Base-by-base conservation (phyloP, 2,797 vertebrate genomes). In the Hylomyscus alleni region DNA sequence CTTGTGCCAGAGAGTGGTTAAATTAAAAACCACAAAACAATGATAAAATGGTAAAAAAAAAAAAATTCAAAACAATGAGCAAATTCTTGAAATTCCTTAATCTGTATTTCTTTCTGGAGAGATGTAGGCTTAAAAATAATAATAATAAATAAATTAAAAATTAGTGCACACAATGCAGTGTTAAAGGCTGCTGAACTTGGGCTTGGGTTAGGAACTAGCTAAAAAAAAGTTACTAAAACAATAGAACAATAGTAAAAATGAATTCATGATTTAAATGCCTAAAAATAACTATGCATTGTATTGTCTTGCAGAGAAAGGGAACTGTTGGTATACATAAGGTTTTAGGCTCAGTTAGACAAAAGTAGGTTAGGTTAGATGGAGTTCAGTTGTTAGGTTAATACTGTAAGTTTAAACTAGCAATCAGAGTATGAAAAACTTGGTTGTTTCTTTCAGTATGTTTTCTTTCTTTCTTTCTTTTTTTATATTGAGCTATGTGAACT, bases 241-340 rank as follows among this genome's bases (percentile, higher is more conserved):
- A 86, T 91, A 83, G 69, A 95, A 95, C 50, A 94, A 84, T 92
- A 97, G 95, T 93, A 86, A 93, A 95, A 97, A 69, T 90, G 20
- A 90, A 78, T 90, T 96, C 86, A 76, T 73, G 44, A 75, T 80
- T 77, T 96, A 86, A 95, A 95, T 26, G 86, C 29, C 91, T 97
- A 89, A 93, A 96, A 95, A 82, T 95, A 95, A 92, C 84, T 52
- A 88, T 73, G 31, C 44, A 77, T 90, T 92, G 34, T 65, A 94
- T 85, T 97, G 72, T 93, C 72, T 94, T 95, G 19, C 76, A 69
- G 75, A 95, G 72, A 93, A 90, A 94, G 34, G 58, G 94, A 87
- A 58, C 88, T 93, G 82, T 95, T 95, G 72, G 73, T 95, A 84
- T 89, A 85, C 56, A 37, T 92, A 86, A 78, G 52, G 24, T 20